A percentile compares a stretch with the other conserved stretches of the same genome.
These are phyloP conservation scores for Xerus inauris DNA, from an alignment of 2,113 vertebrate species.

Conservation along the genomic window DNA sequence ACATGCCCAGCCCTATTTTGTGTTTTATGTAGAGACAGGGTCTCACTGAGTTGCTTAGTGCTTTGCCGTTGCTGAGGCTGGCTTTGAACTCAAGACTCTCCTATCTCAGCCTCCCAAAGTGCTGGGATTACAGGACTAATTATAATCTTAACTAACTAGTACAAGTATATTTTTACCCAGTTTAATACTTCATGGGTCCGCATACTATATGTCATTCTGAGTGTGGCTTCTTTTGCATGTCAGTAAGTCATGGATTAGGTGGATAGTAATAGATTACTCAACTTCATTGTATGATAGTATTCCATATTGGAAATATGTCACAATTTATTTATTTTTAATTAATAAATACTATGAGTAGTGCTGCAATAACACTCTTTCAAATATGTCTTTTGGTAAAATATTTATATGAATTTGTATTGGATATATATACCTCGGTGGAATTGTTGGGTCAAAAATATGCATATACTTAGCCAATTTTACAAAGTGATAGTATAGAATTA, in stretches of 20 bases:
- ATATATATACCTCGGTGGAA: background rate
- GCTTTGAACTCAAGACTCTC: too few species aligned
- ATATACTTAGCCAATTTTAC: background rate
- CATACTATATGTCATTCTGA: background rate
- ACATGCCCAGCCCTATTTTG: too few species aligned
- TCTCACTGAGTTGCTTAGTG: too few species aligned
- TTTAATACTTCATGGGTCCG: background rate
- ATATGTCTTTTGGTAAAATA: background rate
- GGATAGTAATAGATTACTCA: background rate
- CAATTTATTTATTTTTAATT: background rate
- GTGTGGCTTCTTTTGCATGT: background rate
- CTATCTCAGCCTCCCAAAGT: too few species aligned
- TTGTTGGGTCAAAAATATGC: background rate
- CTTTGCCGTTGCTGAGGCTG: too few species aligned
- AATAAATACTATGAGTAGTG: background rate
- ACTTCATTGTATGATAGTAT: background rate
- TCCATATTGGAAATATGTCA: background rate
- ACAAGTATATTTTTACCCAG: background rate
- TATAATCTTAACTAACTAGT: background rate
- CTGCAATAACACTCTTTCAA: background rate
- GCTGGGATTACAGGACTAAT: too few species aligned
- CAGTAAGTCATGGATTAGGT: background rate
- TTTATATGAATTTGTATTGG: background rate
- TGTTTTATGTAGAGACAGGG: too few species aligned
- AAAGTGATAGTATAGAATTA: background rate